Conservation (phyloP, 2,113 vertebrate species). For the Callorhinus ursinus region DNA sequence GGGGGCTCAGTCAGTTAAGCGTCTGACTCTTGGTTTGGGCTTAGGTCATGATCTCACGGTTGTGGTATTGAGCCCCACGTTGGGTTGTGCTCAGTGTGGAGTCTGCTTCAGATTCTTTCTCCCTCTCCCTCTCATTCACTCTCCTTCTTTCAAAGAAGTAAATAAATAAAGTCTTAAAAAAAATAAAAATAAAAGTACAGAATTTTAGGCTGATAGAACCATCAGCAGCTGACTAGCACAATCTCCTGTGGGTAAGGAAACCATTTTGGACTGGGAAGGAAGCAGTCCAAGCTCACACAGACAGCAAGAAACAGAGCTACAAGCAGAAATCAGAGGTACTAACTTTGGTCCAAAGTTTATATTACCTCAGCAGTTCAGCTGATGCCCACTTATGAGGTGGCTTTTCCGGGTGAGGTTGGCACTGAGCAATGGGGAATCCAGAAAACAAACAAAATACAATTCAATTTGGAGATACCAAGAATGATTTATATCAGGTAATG, state of each 20-base stretch:
- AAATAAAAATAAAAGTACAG: neutral
- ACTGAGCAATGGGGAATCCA: too few species aligned
- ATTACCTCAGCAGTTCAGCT: neutral
- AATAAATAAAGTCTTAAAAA: neutral
- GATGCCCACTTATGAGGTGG: neutral
- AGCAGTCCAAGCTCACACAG: neutral
- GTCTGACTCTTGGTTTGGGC: neutral
- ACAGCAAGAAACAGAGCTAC: neutral
- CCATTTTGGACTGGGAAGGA: neutral
- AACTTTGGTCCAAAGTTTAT: rapidly evolving
- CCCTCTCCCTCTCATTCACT: neutral
- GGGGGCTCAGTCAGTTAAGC: neutral
- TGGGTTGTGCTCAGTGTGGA: neutral
- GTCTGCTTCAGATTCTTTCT: neutral
- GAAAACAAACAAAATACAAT: neutral
- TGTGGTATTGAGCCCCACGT: neutral
- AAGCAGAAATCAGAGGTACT: neutral
- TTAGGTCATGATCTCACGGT: neutral
- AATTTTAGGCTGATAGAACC: neutral
- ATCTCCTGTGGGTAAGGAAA: too few species aligned
- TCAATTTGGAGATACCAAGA: neutral
- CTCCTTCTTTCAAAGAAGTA: neutral
- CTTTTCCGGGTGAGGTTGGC: neutral
- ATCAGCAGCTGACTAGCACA: neutral
- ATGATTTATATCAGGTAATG: neutral